Evolutionary conservation across 1,140 invertebrate genomes (phyloP).

Genomic region (Cyrtorhinus lividipennis): DNA sequence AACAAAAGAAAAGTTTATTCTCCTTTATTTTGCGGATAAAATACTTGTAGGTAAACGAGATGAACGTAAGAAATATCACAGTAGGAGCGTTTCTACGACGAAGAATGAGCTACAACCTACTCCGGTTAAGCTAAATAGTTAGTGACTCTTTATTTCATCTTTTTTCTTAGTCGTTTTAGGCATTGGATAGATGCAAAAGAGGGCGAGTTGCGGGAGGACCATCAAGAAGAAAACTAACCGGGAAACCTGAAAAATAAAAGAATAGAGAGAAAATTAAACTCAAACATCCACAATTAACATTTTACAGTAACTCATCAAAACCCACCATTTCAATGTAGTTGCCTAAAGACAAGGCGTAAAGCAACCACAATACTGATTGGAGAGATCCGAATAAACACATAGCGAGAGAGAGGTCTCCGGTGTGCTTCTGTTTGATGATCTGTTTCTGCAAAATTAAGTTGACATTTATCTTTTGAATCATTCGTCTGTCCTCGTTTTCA

Average conservation of each 20-base stretch:
- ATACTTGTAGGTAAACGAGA: too few species aligned
- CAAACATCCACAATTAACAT: neutral
- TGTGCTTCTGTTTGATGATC: neutral
- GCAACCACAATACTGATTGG: neutral
- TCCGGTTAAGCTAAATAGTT: too few species aligned
- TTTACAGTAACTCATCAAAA: neutral
- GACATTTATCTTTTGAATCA: too few species aligned
- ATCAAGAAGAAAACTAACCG: neutral
- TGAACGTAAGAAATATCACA: too few species aligned
- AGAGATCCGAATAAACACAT: neutral
- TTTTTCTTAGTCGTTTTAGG: neutral
- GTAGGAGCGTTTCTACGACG: too few species aligned
- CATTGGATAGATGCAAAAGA: neutral
- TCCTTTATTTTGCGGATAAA: too few species aligned
- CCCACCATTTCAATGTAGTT: neutral
- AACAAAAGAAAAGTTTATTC: too few species aligned
- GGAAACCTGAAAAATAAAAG: neutral
- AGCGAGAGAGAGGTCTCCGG: neutral
- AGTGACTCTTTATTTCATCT: too few species aligned
- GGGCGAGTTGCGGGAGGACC: neutral
- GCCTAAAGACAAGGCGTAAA: neutral
- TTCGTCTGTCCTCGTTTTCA: too few species aligned
- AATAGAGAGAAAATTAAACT: neutral
- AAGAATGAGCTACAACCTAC: too few species aligned
- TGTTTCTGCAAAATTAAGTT: neutral